Percentiles rank a stretch among this genome's conserved stretches.
These are phyloP conservation scores for Esox masquinongy DNA, from an alignment of 2,797 vertebrate genomes.

Conservation along the genomic window DNA sequence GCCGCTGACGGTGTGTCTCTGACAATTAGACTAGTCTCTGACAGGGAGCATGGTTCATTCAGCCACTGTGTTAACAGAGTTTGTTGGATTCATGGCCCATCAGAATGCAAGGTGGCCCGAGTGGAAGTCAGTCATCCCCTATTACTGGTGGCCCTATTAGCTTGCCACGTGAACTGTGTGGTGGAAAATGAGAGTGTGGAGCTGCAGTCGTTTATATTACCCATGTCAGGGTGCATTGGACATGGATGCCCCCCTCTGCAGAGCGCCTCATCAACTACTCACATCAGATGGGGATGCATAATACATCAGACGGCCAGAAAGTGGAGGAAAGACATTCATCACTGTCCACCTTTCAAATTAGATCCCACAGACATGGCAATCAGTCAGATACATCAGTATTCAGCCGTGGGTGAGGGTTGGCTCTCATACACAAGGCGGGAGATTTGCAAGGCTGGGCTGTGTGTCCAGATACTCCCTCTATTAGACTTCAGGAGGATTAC, in stretches of 20 bases:
- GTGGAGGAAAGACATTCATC: conserved; percentile 81
- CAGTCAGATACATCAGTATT: conserved; percentile 79
- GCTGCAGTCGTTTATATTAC: conserved; percentile 78
- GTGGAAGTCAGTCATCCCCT: conserved; percentile 77
- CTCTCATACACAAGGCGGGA: conserved; percentile 42
- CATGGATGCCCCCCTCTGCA: conserved; percentile 56
- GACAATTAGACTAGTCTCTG: conserved; percentile 75
- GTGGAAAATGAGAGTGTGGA: conserved; percentile 66
- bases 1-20: conserved; percentile 66
- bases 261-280: conserved; percentile 71
- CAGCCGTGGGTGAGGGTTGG: conserved; percentile 62
- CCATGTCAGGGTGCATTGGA: conserved; percentile 75
- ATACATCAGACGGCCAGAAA: conserved; percentile 80
- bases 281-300: conserved; percentile 80
- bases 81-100: conserved; percentile 74
- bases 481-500: conserved; percentile 53
- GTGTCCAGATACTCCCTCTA: conserved; percentile 44
- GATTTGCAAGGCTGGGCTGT: conserved; percentile 36
- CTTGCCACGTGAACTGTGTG: conserved; percentile 63
- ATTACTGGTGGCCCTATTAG: conserved; percentile 74
- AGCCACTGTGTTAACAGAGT: conserved; percentile 71
- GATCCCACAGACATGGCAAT: conserved; percentile 78
- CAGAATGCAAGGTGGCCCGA: conserved; percentile 68
- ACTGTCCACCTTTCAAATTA: conserved; percentile 85
- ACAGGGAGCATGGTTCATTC: conserved; percentile 70